Evolutionary conservation across 2,888 invertebrate genomes (phyloP), one percentile per base, ranked within the genome.

Genomic region (Parapristionchus giblindavisi): DNA sequence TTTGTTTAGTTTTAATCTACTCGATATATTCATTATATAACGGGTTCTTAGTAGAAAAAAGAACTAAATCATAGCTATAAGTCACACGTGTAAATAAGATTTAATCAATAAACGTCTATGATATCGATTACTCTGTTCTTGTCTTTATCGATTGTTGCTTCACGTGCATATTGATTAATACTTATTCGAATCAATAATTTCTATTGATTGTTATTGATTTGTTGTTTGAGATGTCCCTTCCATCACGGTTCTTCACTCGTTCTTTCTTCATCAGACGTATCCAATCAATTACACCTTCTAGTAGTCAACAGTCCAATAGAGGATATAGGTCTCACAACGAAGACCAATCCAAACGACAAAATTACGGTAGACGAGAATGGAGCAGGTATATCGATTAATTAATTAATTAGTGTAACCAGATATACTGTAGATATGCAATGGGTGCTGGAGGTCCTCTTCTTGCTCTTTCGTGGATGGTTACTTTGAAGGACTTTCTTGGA

Each of bases 401-500:
- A 2, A 0, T 4, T 38, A 3, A 36, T 43, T 65, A 65, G 29
- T 8, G 63, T 43, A 43, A 27, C 3, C 11, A 14, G 29, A 17
- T 1, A 43, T 65, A 29, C 43, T 65, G 63, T 65, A 65, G 63
- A 24, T 65, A 29, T 65, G 63, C 29, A 43, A 29, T 43, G 43
- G 63, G 68, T 14, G 52, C n/a, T 52, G 48, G 48, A 48, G 48
- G 48, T 11, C 78, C 80, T 3, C 72, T 85, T 0, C 68, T 85
- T 32, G 81, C 79, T 2, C 61, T 85, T 24, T 85, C 85, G 17
- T 81, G 84, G 78, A 68, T 83, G 71, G 82, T 80, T 21, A 83
- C 85, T 4, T 58, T 86, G 38, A 86, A 85, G 72, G 86, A 86
- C 56, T 76, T 85, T 24, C 61, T 86, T 32, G 83, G 83, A 29